Conservation (phyloP, 2,888 invertebrate genomes). For the Nymphalis polychloros region DNA sequence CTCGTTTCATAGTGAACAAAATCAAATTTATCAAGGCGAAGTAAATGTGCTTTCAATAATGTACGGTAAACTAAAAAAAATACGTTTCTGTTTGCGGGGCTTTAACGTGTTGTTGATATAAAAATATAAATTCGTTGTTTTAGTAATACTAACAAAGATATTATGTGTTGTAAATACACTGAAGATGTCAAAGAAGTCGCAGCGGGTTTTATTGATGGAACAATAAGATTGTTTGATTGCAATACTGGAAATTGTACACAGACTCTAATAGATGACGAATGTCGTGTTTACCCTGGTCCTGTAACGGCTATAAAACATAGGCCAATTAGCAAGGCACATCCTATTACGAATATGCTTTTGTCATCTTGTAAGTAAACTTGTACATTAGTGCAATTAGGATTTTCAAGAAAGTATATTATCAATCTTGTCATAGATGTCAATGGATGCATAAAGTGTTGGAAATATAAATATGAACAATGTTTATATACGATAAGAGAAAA, state of each 20-base stretch:
- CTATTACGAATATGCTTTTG: slow-evolving; percentile 80
- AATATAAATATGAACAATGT: slow-evolving; percentile 84
- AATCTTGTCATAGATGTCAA: slow-evolving; percentile 78
- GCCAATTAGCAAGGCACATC: slow-evolving; percentile 81
- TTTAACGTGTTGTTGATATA: not conserved
- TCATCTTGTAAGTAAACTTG: slow-evolving; percentile 78
- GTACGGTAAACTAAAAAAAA: slow-evolving; percentile 48
- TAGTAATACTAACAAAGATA: slow-evolving; percentile 78
- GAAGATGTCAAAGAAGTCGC: slow-evolving; percentile 82
- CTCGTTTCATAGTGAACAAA: slow-evolving; percentile 57
- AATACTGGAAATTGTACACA: slow-evolving; percentile 71
- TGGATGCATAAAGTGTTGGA: slow-evolving; percentile 86
- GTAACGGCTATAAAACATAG: slow-evolving; percentile 84
- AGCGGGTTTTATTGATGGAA: slow-evolving; percentile 83
- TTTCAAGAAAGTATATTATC: not conserved
- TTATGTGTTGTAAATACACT: slow-evolving; percentile 83
- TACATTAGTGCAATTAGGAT: not conserved
- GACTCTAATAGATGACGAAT: slow-evolving; percentile 80
- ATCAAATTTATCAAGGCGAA: slow-evolving; percentile 67
- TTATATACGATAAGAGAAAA: slow-evolving; percentile 85
- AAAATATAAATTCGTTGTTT: slow-evolving; percentile 36
- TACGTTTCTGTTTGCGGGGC: not conserved
- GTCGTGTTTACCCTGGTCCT: slow-evolving; percentile 77
- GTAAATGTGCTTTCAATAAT: slow-evolving; percentile 70
- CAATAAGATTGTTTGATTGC: slow-evolving; percentile 79